A percentile compares a stretch with the other conserved stretches of the same genome.
These are phyloP conservation scores for Alviniconcha marisindica DNA, from an alignment of 1,140 invertebrate genomes.

Conservation along the genomic window DNA sequence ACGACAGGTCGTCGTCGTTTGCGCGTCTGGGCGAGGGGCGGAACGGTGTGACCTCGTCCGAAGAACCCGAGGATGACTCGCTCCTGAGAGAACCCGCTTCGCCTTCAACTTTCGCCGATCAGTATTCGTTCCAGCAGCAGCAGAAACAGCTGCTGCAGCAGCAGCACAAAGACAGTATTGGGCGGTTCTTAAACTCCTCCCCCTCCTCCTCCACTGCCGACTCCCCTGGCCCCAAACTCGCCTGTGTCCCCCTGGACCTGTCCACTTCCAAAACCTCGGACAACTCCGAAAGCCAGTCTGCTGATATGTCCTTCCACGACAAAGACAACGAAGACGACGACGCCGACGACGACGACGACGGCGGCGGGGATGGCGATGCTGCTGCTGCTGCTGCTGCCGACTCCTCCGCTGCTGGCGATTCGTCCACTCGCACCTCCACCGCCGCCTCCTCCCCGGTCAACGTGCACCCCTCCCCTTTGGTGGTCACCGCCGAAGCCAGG, in stretches of 20 bases:
- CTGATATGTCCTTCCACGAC: slow-evolving; percentile 4
- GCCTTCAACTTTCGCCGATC: slow-evolving; percentile 6
- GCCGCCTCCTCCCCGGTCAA: background rate
- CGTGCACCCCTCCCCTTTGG: background rate
- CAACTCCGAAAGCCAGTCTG: background rate
- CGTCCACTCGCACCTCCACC: background rate
- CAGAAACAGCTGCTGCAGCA: background rate
- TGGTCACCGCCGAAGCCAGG: slow-evolving; percentile 26
- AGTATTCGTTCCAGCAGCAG: slow-evolving; percentile 22
- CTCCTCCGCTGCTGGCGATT: background rate
- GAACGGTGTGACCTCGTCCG: background rate
- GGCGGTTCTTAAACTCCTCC: background rate
- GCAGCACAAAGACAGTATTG: slow-evolving; percentile 2
- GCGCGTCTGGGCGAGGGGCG: background rate
- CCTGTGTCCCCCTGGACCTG: slow-evolving; percentile 53
- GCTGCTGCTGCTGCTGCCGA: background rate
- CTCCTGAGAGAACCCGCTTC: background rate
- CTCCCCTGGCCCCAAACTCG: slow-evolving; percentile 5
- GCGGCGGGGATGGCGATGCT: too few species aligned
- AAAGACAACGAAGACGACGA: background rate
- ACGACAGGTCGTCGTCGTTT: background rate
- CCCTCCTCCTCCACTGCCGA: background rate
- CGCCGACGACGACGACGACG: background rate
- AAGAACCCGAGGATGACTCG: background rate
- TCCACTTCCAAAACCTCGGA: slow-evolving; percentile 42